Base-by-base conservation (phyloP, 2,113 vertebrate genomes). In the Triplophysa siluroides region DNA sequence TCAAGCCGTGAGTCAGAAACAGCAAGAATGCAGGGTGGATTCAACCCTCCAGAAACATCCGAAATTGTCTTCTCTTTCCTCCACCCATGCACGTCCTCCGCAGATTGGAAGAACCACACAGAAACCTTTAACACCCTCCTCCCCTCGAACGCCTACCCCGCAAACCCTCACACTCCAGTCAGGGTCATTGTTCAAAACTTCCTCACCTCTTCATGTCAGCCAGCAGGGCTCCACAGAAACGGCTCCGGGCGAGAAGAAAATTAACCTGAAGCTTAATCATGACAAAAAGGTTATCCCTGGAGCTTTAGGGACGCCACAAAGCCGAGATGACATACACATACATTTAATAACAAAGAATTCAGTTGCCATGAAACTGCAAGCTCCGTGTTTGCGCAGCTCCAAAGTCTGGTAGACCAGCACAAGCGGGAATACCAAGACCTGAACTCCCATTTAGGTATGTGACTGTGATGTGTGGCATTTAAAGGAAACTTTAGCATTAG, bases 1-100 rank as follows among this genome's bases (percentile, higher is more conserved):
- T 81, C 83, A 94, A 88, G 90, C 91, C 88, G 92, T 93, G 86
- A 95, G 94, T 84, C 82, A 68, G 86, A 93, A 92, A 83, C 92
- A 92, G 85, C 91, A 92, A 47, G 93, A 93, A 88, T 93, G 60
- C 4, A 4, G 19, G 8, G 26, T 16, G 12, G 19, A 61, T 23
- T 19, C 63, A 47, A 62, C 45, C n/a, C 16, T 68, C 50, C 93
- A 80, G 92, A 92, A 92, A 91, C 94, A 90, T 90, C 89, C 78
- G 88, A n/a, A 93, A 93, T 92, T 94, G 92, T 93, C 93, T 91
- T 93, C 93, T 95, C 94, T 91, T 86, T 92, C 94, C 90, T 90
- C 90, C 88, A 91, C 94, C 88, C 90, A 91, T 88, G 91, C 92
- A 89, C 43, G 47, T 26, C 29, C 79, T 81, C 66, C 19, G 10